phyloP scores from a whole-genome alignment of 2,797 vertebrate genomes.

The Schizopygopsis malacanthus region DNA sequence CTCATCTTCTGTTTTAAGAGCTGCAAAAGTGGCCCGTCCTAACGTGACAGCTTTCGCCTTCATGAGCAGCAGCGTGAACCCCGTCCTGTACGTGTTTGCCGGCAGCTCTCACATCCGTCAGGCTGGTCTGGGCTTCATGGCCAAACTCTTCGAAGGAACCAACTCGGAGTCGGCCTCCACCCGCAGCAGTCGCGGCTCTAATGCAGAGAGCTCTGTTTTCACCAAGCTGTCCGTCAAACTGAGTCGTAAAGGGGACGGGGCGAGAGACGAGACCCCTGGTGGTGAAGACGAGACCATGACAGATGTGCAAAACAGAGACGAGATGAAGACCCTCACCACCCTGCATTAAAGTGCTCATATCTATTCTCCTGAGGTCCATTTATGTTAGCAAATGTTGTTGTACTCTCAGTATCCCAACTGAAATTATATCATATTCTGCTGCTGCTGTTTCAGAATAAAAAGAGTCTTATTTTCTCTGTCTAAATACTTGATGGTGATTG shows the following conservation, averaged over 20 bases:
- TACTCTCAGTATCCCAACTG: background rate
- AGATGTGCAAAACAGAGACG: slow-evolving; percentile 11
- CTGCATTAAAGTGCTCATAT: background rate
- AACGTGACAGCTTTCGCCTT: slow-evolving; percentile 84
- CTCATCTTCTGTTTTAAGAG: accelerated
- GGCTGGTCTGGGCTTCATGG: slow-evolving; percentile 84
- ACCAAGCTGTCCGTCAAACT: slow-evolving; percentile 65
- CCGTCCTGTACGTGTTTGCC: slow-evolving; percentile 88
- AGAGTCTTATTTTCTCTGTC: background rate
- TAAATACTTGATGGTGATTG: background rate
- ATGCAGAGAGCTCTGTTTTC: slow-evolving; percentile 63
- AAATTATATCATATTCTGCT: background rate
- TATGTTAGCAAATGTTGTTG: background rate
- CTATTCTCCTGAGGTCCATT: background rate
- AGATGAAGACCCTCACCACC: slow-evolving; percentile 63
- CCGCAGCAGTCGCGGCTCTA: slow-evolving; percentile 60
- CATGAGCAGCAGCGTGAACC: slow-evolving; percentile 89
- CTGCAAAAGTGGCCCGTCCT: slow-evolving; percentile 47
- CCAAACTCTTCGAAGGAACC: slow-evolving; percentile 84
- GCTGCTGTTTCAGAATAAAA: background rate
- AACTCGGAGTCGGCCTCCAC: slow-evolving; percentile 73
- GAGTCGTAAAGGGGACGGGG: slow-evolving; percentile 43
- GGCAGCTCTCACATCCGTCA: slow-evolving; percentile 83
- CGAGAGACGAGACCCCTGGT: slow-evolving; percentile 29
- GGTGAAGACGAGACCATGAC: background rate